Base-by-base conservation (phyloP, 1,140 invertebrate genomes). In the Apis cerana region DNA sequence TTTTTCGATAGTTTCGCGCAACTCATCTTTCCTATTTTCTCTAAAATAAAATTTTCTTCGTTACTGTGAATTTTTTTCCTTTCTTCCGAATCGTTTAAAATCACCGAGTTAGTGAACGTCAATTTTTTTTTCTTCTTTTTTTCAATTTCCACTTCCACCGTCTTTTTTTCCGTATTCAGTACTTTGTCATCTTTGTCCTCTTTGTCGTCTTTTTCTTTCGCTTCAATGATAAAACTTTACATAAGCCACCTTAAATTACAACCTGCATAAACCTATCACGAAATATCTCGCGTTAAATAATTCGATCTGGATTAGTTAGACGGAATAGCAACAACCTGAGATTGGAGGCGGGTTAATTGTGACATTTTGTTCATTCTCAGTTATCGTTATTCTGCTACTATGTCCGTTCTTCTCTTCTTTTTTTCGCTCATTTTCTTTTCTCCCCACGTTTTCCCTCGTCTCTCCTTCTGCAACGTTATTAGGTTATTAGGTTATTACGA, bases 391-490 rank as follows among this genome's bases (percentile, higher is more conserved):
- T 2, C 1, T 21, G 19, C 9, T 19, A 3, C 10, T 52, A 27
- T 27, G 27, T 61, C 15, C 17, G 17, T 48, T 17, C 12, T 23
- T 56, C 8, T 23, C 4, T 43, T 43, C 33, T 21, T 12, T 13
- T 43, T 23, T 17, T 17, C 4, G 21, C 1, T 21, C 52, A n/a
- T 0, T 21, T 17, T 5, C 19, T 17, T 50, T 67, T 17, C 54
- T 43, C 58, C 1, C 15, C 12, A 17, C 61, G 72, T 11, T 75
- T 67, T 58, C 72, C 17, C 52, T 43, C 43, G 7, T 27, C 61
- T 68, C 23, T 52, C 12, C 64, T 52, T n/a, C 80, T 82, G 64
- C 10, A 82, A 82, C 72, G 56, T 17, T 43, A 43, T 43, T 7
- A 43, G 56, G 72, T 82, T n/a, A n/a, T n/a, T n/a, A n/a, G n/a